Percentiles rank a stretch among this genome's conserved stretches.
Conservation (phyloP, 2,797 vertebrate species). For the Urosaurus nigricauda region DNA sequence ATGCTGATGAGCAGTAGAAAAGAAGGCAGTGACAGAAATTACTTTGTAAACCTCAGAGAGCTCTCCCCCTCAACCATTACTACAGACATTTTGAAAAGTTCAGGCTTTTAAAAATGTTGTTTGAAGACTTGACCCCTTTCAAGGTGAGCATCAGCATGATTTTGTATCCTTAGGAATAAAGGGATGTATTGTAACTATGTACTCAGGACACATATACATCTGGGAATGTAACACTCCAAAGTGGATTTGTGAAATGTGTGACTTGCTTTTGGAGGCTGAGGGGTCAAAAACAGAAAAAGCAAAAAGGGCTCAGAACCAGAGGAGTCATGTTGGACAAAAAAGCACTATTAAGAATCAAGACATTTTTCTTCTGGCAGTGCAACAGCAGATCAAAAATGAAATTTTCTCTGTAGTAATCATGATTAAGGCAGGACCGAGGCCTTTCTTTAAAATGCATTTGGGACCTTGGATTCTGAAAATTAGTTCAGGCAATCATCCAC, state of each 20-base stretch:
- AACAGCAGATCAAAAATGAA: conserved; percentile 33
- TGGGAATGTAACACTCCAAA: background rate
- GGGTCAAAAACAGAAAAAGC: background rate
- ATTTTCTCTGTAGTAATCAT: background rate
- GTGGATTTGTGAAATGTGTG: background rate
- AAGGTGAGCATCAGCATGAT: background rate
- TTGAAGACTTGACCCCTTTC: background rate
- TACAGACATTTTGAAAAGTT: background rate
- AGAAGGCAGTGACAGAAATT: background rate
- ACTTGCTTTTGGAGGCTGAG: background rate
- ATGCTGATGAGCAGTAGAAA: background rate
- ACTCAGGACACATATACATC: background rate
- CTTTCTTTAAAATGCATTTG: background rate
- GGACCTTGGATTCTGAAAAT: background rate
- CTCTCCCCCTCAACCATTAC: background rate
- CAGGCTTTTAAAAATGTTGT: background rate
- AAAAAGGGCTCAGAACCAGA: background rate
- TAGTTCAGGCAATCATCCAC: background rate
- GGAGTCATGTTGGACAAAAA: conserved; percentile 44
- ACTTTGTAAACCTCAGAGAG: background rate
- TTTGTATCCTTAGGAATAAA: background rate
- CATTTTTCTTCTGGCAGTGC: conserved; percentile 43
- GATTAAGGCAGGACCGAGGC: background rate
- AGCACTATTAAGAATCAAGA: conserved; percentile 56
- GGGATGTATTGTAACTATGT: background rate